A percentile compares a stretch with the other conserved stretches of the same genome.
Evolutionary conservation across 1,140 invertebrate species (phyloP).

Genomic region (Drosophila ambigua): DNA sequence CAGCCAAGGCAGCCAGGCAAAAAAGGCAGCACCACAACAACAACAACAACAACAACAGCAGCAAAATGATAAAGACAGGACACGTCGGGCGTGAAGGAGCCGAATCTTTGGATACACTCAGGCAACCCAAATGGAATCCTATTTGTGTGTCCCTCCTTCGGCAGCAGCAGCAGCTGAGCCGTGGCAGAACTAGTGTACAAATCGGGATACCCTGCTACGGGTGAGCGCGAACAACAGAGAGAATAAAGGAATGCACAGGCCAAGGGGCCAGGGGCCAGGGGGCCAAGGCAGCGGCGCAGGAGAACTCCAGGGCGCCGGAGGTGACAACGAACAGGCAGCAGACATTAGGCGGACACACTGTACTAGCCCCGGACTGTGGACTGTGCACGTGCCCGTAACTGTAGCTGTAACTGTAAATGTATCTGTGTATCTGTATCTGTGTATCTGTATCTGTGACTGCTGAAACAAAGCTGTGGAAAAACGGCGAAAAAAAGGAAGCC

Average conservation of each 20-base stretch:
- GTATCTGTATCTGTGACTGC: background rate
- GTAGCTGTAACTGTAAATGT: no score
- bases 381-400: no score
- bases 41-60: background rate
- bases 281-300: no score
- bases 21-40: slow-evolving; percentile 6
- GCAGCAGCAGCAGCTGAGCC: no score
- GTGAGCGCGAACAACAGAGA: background rate
- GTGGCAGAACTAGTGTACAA: background rate
- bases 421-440: no score
- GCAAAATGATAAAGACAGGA: background rate
- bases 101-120: no score
- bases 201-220: background rate
- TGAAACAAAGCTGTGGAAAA: background rate
- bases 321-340: background rate
- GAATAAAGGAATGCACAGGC: background rate
- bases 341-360: slow-evolving; percentile 18
- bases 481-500: background rate
- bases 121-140: no score
- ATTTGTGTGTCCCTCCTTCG: no score
- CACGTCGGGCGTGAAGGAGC: no score
- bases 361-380: background rate
- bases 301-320: background rate
- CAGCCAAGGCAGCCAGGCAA: background rate
- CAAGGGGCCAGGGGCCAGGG: no score